A percentile compares a stretch with the other conserved stretches of the same genome.
Evolutionary conservation across 23 tunicate species (phyloP).

Genomic region (Halocynthia roretzi): DNA sequence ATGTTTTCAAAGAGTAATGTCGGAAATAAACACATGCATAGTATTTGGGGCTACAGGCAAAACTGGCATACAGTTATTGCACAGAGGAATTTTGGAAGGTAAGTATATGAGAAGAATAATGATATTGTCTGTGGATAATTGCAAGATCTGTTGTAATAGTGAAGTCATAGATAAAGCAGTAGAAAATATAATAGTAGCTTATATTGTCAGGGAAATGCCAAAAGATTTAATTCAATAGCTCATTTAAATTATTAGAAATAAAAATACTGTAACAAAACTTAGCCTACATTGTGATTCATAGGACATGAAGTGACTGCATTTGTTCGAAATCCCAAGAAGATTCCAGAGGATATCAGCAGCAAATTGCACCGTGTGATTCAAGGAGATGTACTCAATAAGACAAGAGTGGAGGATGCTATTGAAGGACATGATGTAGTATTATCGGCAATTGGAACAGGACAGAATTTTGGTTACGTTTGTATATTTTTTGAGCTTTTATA

Average conservation of each 20-base stretch:
- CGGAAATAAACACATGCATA: constrained; percentile 23
- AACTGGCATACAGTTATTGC: constrained; percentile 51
- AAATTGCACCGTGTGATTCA: neutral
- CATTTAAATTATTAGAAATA: too few species aligned
- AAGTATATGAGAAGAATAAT: neutral
- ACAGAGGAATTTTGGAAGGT: constrained; percentile 29
- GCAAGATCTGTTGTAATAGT: too few species aligned
- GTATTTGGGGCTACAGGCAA: constrained; percentile 75
- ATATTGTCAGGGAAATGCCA: too few species aligned
- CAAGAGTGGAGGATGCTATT: neutral
- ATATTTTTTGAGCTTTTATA: too few species aligned
- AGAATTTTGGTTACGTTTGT: constrained; percentile 6
- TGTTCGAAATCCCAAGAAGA: neutral
- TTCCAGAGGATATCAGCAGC: neutral
- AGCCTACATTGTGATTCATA: neutral
- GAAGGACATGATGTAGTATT: constrained; percentile 7
- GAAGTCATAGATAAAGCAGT: too few species aligned
- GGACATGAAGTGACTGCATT: constrained; percentile 7
- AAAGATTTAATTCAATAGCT: too few species aligned
- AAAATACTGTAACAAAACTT: too few species aligned
- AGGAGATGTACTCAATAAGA: constrained; percentile 2
- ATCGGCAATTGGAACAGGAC: constrained; percentile 6
- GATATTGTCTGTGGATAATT: too few species aligned
- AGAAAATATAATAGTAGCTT: too few species aligned
- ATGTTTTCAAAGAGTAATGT: neutral